Conservation (phyloP, 2,888 invertebrate genomes). For the Polia nebulosa region DNA sequence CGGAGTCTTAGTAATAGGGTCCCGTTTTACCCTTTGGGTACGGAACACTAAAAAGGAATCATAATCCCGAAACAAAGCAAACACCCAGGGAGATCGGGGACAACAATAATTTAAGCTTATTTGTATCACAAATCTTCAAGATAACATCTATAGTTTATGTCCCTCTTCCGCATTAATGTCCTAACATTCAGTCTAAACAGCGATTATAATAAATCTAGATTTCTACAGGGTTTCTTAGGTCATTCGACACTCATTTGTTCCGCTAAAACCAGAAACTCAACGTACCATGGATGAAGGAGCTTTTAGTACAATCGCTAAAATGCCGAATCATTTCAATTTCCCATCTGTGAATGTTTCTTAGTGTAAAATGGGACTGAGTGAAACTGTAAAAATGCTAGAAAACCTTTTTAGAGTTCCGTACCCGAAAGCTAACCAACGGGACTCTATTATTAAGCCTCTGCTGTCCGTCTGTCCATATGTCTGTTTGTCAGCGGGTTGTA, state of each 20-base stretch:
- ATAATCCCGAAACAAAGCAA: no score
- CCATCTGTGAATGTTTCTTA: neutral
- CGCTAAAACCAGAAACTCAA: constrained; percentile 30
- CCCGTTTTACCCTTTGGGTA: no score
- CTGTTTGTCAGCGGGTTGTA: no score
- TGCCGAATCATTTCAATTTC: constrained; percentile 2
- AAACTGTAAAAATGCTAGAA: no score
- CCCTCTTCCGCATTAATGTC: constrained; percentile 10
- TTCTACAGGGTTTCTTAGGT: constrained; percentile 26
- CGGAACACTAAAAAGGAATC: no score
- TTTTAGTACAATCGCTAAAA: constrained; percentile 26
- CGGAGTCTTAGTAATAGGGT: no score
- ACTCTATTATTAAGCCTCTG: no score
- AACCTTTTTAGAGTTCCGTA: no score
- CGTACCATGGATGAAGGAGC: constrained; percentile 33
- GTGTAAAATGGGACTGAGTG: neutral
- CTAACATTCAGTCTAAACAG: constrained; percentile 11
- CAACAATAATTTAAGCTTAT: constrained; percentile 13
- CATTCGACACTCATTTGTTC: constrained; percentile 29
- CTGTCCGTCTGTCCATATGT: no score
- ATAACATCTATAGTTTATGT: constrained; percentile 12
- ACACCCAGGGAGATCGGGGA: neutral
- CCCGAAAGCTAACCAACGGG: no score
- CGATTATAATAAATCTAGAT: constrained; percentile 36
- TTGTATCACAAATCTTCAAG: constrained; percentile 25